These are phyloP conservation scores for Drosophila pseudotalamancana DNA, from an alignment of 2,888 invertebrate genomes.

Conservation along the genomic window DNA sequence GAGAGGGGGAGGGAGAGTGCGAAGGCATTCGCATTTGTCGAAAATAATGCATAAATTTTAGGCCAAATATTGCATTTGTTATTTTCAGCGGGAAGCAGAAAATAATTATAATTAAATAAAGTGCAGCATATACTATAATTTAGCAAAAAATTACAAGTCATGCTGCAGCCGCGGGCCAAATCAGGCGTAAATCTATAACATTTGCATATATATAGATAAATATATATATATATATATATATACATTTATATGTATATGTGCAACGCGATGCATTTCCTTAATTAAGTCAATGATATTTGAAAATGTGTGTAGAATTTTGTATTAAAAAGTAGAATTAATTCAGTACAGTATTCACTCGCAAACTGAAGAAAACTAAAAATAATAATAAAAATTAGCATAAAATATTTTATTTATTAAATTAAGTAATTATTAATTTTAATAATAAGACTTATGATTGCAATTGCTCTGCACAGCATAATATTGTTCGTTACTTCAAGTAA, in stretches of 20 bases:
- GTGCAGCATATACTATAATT: conserved; percentile 58
- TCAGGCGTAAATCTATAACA: conserved; percentile 33
- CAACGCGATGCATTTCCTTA: conserved; percentile 21
- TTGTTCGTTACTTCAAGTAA: too few relatives aligned
- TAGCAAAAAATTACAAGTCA: conserved; percentile 35
- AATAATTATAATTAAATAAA: conserved; percentile 59
- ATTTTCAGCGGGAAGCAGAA: conserved; percentile 9
- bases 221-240: conserved; percentile 8
- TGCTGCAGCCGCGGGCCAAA: conserved; percentile 5
- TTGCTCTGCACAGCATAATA: too few relatives aligned
- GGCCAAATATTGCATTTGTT: conserved; percentile 10
- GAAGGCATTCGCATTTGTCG: conserved; percentile 3
- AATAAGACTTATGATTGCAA: too few relatives aligned
- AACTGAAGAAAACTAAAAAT: neutral
- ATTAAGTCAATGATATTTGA: conserved; percentile 16
- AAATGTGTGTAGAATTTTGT: conserved; percentile 3
- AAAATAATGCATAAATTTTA: conserved; percentile 32
- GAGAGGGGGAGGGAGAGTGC: neutral
- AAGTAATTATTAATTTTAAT: too few relatives aligned
- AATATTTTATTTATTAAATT: too few relatives aligned
- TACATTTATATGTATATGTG: neutral
- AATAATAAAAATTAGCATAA: neutral
- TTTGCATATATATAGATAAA: conserved; percentile 48
- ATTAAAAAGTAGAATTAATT: neutral
- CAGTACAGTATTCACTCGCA: neutral